A percentile compares a stretch with the other conserved stretches of the same genome.
These are phyloP conservation scores for Drosophila kohkoa DNA, from an alignment of 1,140 invertebrate genomes.

Conservation along the genomic window DNA sequence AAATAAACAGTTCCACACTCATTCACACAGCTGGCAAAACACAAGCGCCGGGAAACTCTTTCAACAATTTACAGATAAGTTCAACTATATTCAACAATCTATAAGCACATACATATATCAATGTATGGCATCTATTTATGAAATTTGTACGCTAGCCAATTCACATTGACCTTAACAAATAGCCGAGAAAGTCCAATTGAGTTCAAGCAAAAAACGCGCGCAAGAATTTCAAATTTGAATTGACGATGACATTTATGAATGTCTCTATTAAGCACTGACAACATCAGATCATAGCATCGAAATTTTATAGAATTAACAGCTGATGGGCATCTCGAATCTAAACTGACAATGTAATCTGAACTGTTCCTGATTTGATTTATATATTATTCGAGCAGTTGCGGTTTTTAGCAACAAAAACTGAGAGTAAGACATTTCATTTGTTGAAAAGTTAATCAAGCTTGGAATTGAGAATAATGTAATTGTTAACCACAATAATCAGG, in stretches of 20 bases:
- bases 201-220: constrained; percentile 37
- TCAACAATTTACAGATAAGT: constrained; percentile 23
- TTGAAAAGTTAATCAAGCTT: constrained; percentile 65
- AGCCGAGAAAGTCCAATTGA: constrained; percentile 59
- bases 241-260: constrained; percentile 79
- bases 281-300: constrained; percentile 23
- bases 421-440: constrained; percentile 48
- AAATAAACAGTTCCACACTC: constrained; percentile 43
- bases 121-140: constrained; percentile 16
- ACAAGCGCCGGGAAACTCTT: constrained; percentile 35
- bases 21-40: constrained; percentile 29
- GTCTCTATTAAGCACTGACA: constrained; percentile 63
- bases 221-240: constrained; percentile 64
- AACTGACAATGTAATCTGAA: constrained; percentile 40
- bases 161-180: constrained; percentile 72
- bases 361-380: constrained; percentile 57
- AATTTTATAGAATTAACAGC: constrained; percentile 3
- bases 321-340: not conserved
- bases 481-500: constrained; percentile 56
- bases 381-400: constrained; percentile 31
- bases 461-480: constrained; percentile 24
- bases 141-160: constrained; percentile 59
- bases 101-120: constrained; percentile 1
- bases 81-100: constrained; percentile 7
- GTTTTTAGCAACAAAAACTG: constrained; percentile 33